Evolutionary conservation across 2,888 invertebrate genomes (phyloP), one percentile per base, ranked within the genome.

Genomic region (Euplagia quadripunctaria): DNA sequence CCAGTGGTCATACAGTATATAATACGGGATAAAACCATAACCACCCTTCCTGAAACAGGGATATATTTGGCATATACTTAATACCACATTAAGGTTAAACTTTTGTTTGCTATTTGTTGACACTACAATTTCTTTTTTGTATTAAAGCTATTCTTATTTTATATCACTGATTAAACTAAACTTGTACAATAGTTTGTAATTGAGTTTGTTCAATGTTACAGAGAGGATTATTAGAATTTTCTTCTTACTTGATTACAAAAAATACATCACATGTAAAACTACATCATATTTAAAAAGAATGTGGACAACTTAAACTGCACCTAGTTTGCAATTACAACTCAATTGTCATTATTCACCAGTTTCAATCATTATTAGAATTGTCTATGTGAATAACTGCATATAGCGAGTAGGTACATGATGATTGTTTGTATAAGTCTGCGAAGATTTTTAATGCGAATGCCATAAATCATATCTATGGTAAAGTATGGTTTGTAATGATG

Each of bases 401-500:
- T 42, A 42, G 67, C 67, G 16, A 52, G 31, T 67, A 46, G 4
- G 43, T 46, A 46, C 4, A 46, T 51, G 5, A 4, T n/a, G 41
- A 16, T 5, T 17, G 41, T 16, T 66, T 51, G 20, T 31, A 12
- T 49, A 66, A 51, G 51, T 16, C 49, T 66, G 51, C 31, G 31
- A 51, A 66, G 16, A 51, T 66, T 31, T 46, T 55, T 68, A 12
- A 4, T 55, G 52, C 41, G 8, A 67, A 67, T 42, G 41, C 17
- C 9, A 55, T 68, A 68, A 11, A 16, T 67, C 7, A 17, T 52
- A 16, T 20, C 16, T 43, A 16, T 41, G 16, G 11, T 4, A 31
- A 42, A 55, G 42, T 14, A 55, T 49, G 14, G 49, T 49, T 49
- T 65, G 11, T 20, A 64, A 41, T 17, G 61, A 64, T 77, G 65